These are phyloP conservation scores for Octomys mimax DNA, from an alignment of 2,797 vertebrate genomes.

Conservation along the genomic window DNA sequence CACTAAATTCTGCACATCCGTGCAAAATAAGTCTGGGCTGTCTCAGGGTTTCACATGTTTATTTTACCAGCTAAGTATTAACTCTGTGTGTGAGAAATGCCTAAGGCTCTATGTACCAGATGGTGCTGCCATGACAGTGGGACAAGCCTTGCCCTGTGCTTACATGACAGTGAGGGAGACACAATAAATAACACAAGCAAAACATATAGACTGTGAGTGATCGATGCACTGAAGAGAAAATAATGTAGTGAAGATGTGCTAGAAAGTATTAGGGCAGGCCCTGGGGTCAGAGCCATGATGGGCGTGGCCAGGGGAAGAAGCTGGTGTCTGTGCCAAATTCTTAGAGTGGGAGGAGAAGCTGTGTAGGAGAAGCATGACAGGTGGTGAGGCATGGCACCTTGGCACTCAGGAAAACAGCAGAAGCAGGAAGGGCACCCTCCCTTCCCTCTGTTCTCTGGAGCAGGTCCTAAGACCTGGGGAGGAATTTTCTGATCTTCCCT, in stretches of 20 bases:
- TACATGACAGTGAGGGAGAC: not conserved
- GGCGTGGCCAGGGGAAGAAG: not conserved
- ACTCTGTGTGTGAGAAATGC: not conserved
- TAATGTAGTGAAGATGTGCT: not conserved
- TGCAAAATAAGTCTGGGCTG: not conserved
- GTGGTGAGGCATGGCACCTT: not conserved
- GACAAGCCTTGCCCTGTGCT: not conserved
- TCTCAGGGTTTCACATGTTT: slow-evolving; percentile 18
- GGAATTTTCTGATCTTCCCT: not conserved
- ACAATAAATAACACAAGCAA: not conserved
- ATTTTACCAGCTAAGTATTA: not conserved
- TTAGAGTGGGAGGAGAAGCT: not conserved
- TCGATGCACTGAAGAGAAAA: slow-evolving; percentile 6
- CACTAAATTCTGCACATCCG: slow-evolving; percentile 35
- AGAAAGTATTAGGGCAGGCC: not conserved
- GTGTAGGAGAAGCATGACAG: fast-evolving
- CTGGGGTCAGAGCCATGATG: not conserved
- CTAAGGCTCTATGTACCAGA: not conserved
- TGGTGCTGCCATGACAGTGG: not conserved
- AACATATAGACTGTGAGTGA: not conserved
- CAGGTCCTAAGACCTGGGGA: not conserved
- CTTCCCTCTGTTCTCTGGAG: not conserved
- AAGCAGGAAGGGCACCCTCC: not conserved
- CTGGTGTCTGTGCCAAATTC: not conserved
- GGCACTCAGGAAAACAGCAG: not conserved